These are phyloP conservation scores for Drosophila athabasca DNA, from an alignment of 1,140 invertebrate species.

Conservation along the genomic window DNA sequence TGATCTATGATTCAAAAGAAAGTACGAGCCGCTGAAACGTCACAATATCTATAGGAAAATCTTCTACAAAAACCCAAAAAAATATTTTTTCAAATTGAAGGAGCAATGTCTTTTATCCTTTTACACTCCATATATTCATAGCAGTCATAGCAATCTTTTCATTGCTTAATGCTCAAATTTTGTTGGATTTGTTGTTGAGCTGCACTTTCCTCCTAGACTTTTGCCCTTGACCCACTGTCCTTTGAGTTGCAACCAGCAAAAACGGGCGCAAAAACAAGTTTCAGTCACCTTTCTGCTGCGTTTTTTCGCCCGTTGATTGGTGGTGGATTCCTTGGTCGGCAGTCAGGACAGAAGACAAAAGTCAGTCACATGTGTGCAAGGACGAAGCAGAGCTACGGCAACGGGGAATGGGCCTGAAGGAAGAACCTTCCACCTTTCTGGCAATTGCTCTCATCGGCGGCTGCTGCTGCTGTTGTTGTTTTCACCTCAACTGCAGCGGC, in stretches of 20 bases:
- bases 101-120: too few species aligned
- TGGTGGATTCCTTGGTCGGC: slow-evolving; percentile 71
- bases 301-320: slow-evolving; percentile 38
- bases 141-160: too few species aligned
- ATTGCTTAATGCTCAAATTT: neutral
- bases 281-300: slow-evolving; percentile 34
- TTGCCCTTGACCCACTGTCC: slow-evolving; percentile 10
- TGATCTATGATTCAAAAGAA: too few species aligned
- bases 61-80: too few species aligned
- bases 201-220: too few species aligned
- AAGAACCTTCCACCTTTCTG: slow-evolving; percentile 66
- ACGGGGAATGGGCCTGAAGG: slow-evolving; percentile 8
- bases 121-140: too few species aligned
- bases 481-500: slow-evolving; percentile 71
- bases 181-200: too few species aligned
- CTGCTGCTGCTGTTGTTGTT: slow-evolving; percentile 34
- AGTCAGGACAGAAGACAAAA: slow-evolving; percentile 63
- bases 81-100: neutral
- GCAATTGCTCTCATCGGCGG: slow-evolving; percentile 46
- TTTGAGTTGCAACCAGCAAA: slow-evolving; percentile 27
- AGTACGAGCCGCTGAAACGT: too few species aligned
- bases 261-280: slow-evolving; percentile 65
- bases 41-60: too few species aligned
- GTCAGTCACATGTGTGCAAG: slow-evolving; percentile 68
- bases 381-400: neutral